phyloP scores from a whole-genome alignment of 2,888 invertebrate genomes.

The Stictocephala bisonia region DNA sequence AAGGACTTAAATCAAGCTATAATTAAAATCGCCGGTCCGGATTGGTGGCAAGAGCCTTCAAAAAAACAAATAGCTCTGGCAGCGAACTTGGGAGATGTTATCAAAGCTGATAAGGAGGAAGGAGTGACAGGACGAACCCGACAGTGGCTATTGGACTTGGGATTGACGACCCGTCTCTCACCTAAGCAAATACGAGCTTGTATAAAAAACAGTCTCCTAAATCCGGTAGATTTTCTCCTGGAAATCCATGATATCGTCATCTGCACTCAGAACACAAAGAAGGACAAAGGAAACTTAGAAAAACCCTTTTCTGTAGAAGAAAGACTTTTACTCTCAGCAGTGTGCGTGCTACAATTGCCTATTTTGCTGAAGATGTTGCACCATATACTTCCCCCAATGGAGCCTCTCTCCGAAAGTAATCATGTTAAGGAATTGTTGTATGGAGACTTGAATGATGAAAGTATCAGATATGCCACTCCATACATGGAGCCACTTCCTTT shows the following conservation, averaged over 20 bases:
- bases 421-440: background rate
- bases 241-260: background rate
- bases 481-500: slow-evolving; percentile 33
- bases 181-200: background rate
- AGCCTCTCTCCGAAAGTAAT: background rate
- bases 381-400: slow-evolving; percentile 50
- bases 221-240: slow-evolving; percentile 10
- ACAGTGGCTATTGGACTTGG: slow-evolving; percentile 31
- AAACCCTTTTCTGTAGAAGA: slow-evolving; percentile 47
- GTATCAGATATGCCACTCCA: background rate
- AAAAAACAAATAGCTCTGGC: slow-evolving; percentile 47
- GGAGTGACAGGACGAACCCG: slow-evolving; percentile 26
- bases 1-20: background rate
- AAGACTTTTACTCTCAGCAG: slow-evolving; percentile 50
- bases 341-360: slow-evolving; percentile 52
- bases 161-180: background rate
- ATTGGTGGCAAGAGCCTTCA: slow-evolving; percentile 55
- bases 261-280: background rate
- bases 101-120: slow-evolving; percentile 14
- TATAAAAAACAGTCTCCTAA: background rate
- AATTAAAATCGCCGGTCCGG: slow-evolving; percentile 44
- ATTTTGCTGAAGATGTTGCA: slow-evolving; percentile 48
- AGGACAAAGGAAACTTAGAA: background rate
- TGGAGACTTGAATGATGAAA: slow-evolving; percentile 21
- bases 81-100: slow-evolving; percentile 2